Percentiles rank a stretch among this genome's conserved stretches.
phyloP scores from a whole-genome alignment of 2,888 invertebrate species.

The Sthenelais limicola region DNA sequence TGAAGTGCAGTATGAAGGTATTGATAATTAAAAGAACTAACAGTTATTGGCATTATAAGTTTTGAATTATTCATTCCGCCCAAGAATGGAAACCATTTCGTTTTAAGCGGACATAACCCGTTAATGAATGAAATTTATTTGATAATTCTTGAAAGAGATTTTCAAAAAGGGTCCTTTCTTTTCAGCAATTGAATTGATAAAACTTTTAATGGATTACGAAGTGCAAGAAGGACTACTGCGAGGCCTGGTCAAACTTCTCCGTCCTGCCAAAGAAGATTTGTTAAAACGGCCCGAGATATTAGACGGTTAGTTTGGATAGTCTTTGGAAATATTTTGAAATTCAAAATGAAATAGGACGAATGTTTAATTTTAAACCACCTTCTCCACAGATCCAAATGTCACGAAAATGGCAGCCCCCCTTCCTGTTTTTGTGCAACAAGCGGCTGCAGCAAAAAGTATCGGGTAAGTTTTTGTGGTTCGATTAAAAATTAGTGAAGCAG shows the following conservation, averaged over 20 bases:
- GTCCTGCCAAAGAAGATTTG: slow-evolving; percentile 66
- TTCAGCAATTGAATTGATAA: slow-evolving; percentile 70
- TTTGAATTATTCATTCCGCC: too few relatives aligned
- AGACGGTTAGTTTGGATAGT: slow-evolving; percentile 56
- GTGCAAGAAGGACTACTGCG: slow-evolving; percentile 61
- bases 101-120: too few relatives aligned
- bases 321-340: not conserved
- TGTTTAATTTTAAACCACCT: not conserved
- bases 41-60: not conserved
- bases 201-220: slow-evolving; percentile 70
- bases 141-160: too few relatives aligned
- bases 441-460: slow-evolving; percentile 71
- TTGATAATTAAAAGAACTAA: too few relatives aligned
- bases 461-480: slow-evolving; percentile 57
- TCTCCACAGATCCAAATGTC: slow-evolving; percentile 58
- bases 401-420: slow-evolving; percentile 64
- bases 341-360: not conserved
- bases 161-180: too few relatives aligned
- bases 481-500: not conserved
- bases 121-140: too few relatives aligned
- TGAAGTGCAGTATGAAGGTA: slow-evolving; percentile 73
- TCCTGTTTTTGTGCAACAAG: slow-evolving; percentile 71
- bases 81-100: too few relatives aligned
- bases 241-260: slow-evolving; percentile 65
- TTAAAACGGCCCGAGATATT: slow-evolving; percentile 61